Percentiles rank a stretch among this genome's conserved stretches.
Evolutionary conservation across 2,797 vertebrate genomes (phyloP).

Genomic region (Mycteria americana): DNA sequence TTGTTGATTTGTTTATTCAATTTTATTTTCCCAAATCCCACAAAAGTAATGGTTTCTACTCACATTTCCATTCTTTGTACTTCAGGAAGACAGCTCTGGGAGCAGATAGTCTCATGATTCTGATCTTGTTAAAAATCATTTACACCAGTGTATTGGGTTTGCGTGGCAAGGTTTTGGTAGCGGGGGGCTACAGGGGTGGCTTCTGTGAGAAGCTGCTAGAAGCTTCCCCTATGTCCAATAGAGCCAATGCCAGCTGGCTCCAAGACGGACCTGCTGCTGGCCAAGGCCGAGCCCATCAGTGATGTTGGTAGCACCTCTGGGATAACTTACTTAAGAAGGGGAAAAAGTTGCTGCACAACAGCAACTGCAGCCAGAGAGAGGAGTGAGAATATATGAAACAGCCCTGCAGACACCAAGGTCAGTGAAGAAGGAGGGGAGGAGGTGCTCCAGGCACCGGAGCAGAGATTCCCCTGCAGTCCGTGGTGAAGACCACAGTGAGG

Average conservation of each 20-base stretch:
- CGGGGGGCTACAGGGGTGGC: too few relatives aligned
- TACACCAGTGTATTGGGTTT: not conserved
- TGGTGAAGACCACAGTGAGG: not conserved
- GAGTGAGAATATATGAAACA: not conserved
- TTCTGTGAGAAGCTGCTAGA: too few relatives aligned
- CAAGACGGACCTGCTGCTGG: fast-evolving
- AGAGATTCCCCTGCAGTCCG: not conserved
- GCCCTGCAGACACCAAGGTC: not conserved
- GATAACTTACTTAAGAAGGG: not conserved
- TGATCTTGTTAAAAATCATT: not conserved
- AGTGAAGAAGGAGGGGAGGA: not conserved
- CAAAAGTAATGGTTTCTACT: not conserved
- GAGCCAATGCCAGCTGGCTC: not conserved
- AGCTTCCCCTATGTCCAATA: too few relatives aligned
- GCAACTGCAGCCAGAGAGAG: not conserved
- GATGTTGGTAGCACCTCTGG: fast-evolving
- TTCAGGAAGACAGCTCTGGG: not conserved
- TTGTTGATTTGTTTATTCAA: not conserved
- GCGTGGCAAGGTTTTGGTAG: too few relatives aligned
- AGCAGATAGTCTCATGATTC: not conserved
- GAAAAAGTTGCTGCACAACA: not conserved
- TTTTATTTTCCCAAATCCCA: not conserved
- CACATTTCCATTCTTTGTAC: not conserved
- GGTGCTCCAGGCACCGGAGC: not conserved
- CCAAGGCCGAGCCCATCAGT: too few relatives aligned